Percentiles rank a stretch among this genome's conserved stretches.
Conservation (phyloP, 2,113 vertebrate genomes). For the Mixornis gularis region DNA sequence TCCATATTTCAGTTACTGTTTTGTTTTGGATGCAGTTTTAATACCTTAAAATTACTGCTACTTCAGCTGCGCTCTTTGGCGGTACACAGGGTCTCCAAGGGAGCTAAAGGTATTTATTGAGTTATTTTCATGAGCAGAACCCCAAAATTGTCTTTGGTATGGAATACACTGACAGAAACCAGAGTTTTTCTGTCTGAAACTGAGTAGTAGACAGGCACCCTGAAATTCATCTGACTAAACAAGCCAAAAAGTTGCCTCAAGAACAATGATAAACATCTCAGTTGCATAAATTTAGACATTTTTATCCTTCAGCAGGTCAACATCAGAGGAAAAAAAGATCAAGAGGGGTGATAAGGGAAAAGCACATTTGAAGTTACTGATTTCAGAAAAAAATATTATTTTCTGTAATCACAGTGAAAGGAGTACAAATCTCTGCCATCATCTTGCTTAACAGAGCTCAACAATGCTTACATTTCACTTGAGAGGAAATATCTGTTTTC, state of each 20-base stretch:
- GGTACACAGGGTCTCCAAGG: not conserved
- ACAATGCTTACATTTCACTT: slow-evolving; percentile 40
- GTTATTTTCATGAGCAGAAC: not conserved
- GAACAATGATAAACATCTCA: not conserved
- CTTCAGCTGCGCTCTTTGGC: not conserved
- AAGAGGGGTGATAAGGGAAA: not conserved
- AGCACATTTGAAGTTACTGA: not conserved
- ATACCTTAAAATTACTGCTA: not conserved
- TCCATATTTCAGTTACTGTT: not conserved
- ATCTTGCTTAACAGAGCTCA: slow-evolving; percentile 24
- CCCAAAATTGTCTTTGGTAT: not conserved
- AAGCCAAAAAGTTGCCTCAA: not conserved
- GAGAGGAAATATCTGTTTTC: not conserved
- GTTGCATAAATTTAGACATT: not conserved
- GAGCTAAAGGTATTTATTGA: not conserved
- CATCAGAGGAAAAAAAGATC: not conserved
- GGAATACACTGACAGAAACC: not conserved
- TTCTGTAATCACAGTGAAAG: slow-evolving; percentile 19
- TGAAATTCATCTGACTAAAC: not conserved
- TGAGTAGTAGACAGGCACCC: not conserved
- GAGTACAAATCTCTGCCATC: slow-evolving; percentile 15
- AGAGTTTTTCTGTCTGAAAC: not conserved
- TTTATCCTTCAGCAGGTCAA: slow-evolving; percentile 33
- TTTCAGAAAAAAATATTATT: slow-evolving; percentile 7
- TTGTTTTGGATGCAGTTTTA: not conserved